Conservation (phyloP, 2,113 vertebrate species). For the Plotosus lineatus region DNA sequence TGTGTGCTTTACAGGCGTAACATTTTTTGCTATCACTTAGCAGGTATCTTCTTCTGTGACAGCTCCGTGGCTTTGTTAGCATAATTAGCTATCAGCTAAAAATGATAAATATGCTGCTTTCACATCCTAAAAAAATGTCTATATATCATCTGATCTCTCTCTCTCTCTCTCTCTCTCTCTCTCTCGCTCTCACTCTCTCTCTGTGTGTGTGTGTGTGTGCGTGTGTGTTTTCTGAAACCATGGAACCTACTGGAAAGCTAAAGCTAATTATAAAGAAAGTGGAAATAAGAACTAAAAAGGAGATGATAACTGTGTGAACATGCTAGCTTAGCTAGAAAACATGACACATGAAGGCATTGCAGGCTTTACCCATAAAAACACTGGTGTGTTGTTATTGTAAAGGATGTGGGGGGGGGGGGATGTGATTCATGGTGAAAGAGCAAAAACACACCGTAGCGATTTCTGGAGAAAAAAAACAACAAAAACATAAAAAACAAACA, state of each 20-base stretch:
- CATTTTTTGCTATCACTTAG: not conserved
- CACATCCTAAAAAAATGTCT: constrained; percentile 14
- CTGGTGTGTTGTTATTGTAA: not conserved
- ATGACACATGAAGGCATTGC: not conserved
- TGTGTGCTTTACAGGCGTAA: not conserved
- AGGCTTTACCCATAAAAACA: not conserved
- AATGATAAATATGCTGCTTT: constrained; percentile 25
- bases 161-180: too few relatives aligned
- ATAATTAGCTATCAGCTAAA: constrained; percentile 26
- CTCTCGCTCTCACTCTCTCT: too few relatives aligned
- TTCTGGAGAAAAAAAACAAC: not conserved
- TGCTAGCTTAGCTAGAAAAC: not conserved
- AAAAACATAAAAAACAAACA: not conserved
- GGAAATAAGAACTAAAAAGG: not conserved
- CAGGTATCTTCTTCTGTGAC: not conserved
- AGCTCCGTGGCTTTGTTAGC: not conserved
- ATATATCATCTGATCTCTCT: constrained; percentile 12
- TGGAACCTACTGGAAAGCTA: not conserved
- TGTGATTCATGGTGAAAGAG: not conserved
- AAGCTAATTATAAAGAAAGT: not conserved
- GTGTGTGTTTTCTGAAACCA: not conserved
- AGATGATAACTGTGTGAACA: not conserved
- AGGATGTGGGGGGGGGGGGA: not conserved
- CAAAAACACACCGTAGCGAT: not conserved
- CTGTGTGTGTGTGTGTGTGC: too few relatives aligned